Base-by-base conservation (phyloP, 2,888 invertebrate species). In the Melipona beecheii region DNA sequence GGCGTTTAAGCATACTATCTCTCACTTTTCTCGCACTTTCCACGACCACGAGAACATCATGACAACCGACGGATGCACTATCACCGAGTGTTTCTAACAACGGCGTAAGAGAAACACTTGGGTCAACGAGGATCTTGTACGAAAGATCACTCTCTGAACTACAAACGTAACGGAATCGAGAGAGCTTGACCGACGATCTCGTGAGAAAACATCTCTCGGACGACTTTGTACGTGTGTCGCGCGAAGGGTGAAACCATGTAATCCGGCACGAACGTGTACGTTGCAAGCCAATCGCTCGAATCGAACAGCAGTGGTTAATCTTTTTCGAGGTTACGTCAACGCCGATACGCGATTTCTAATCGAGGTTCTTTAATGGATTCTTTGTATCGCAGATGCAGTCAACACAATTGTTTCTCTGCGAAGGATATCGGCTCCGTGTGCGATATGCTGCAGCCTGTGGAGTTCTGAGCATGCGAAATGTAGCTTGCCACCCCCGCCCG, bases 381-480 rank as follows among this genome's bases (percentile, higher is more conserved):
- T 74, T 65, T 75, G 68, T 78, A 64, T 78, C 70, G 31, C 75
- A 65, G 56, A 84, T 69, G 74, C 71, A 74, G 60, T 65, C 58
- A 69, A 58, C 50, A 78, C 84, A 80, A 85, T 87, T 75, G 86
- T 80, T 80, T 83, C 86, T 75, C 69, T 83, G 70, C 75, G 80
- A 75, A 77, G 84, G 78, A 76, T 78, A 79, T 78, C 84, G 76
- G 72, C 82, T 86, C 86, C 78, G 83, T 85, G 89, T 84, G 86
- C 81, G 86, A 88, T 87, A 90, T 89, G 86, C 91, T 91, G 92
- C 91, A 91, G 93, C 92, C 93, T 92, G 93, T 92, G 87, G 93
- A 92, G 93, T 92, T 93, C 93, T 93, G 94, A 92, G 94, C 94
- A 94, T 93, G 94, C 93, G 93, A 93, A 93, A 92, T 93, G 94